Percentiles rank a stretch among this genome's conserved stretches.
These are phyloP conservation scores for Heterotilapia buettikoferi DNA, from an alignment of 2,113 vertebrate species.

Conservation along the genomic window DNA sequence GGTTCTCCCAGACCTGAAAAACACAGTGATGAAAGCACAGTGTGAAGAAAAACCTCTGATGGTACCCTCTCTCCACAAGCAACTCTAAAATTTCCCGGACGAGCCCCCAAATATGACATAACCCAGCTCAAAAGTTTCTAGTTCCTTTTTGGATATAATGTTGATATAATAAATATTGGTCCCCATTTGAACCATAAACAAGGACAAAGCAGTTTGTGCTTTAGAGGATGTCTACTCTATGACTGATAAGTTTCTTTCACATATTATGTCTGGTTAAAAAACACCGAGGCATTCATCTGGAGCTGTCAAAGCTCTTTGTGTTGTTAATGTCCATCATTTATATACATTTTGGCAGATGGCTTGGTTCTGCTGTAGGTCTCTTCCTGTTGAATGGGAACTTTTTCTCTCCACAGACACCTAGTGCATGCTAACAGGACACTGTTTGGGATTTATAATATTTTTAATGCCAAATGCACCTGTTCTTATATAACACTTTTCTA, in stretches of 20 bases:
- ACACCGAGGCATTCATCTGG: accelerated
- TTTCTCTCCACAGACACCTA: not conserved
- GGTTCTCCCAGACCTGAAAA: not conserved
- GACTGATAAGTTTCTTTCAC: not conserved
- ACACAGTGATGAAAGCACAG: accelerated
- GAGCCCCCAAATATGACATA: not conserved
- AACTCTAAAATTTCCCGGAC: not conserved
- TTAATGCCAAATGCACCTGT: not conserved
- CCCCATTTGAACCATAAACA: not conserved
- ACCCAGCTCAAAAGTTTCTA: not conserved
- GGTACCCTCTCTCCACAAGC: not conserved
- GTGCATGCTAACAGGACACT: not conserved
- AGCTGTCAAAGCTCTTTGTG: not conserved
- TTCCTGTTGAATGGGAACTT: not conserved
- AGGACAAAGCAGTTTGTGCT: not conserved
- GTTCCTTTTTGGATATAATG: not conserved
- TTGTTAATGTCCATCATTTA: not conserved
- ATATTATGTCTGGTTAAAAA: not conserved
- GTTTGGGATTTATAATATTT: not conserved
- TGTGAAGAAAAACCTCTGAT: not conserved
- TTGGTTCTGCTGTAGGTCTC: not conserved
- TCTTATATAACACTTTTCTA: not conserved
- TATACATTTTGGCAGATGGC: not conserved
- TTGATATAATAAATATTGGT: not conserved
- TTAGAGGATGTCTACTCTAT: not conserved